Evolutionary conservation across 2,888 invertebrate genomes (phyloP), one percentile per base, ranked within the genome.

Genomic region (Drosophila formosana): DNA sequence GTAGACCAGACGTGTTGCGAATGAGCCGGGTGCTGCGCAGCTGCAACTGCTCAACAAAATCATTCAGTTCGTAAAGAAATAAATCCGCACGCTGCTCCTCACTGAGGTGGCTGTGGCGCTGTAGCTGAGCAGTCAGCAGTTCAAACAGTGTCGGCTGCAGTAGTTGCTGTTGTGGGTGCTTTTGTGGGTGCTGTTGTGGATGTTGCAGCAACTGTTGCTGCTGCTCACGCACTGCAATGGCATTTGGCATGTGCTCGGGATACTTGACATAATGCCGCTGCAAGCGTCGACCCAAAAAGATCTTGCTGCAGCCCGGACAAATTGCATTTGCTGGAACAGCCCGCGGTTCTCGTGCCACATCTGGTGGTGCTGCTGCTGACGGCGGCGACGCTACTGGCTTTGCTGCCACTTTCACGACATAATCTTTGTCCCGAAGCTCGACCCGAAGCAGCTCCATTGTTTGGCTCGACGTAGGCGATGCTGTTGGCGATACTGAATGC

Each of bases 21-120:
- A 92, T 89, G 13, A 92, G 84, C 0, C 90, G 89, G 1, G 91
- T 90, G 56, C 91, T 90, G 3, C 92, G 87, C 43, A 91, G 57
- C 53, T 92, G 92, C 45, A 92, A 56, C 68, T 92, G 92, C 66
- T 89, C 88, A 1, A 92, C 89, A 6, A 92, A 86, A 68, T 92
- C 92, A 4, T 92, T 90, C 0, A 92, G 75, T 74, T 92, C 92
- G 50, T 82, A 85, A 8, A 92, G 68, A 63, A 92, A 91, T 0
- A 92, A 73, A 72, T 91, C 91, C 23, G 91, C 90, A 5, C 91
- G 91, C 67, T 92, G 91, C 32, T 92, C 92, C 62, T 92, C 91
- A 34, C 83, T 84, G 4, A 92, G 84, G 3, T 88, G 78, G 4
- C 71, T 58, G 13, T 88, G 75, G 25, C 82, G 80, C 62, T 92